Base-by-base conservation (phyloP, 2,888 invertebrate species). In the Hartigia nigra region DNA sequence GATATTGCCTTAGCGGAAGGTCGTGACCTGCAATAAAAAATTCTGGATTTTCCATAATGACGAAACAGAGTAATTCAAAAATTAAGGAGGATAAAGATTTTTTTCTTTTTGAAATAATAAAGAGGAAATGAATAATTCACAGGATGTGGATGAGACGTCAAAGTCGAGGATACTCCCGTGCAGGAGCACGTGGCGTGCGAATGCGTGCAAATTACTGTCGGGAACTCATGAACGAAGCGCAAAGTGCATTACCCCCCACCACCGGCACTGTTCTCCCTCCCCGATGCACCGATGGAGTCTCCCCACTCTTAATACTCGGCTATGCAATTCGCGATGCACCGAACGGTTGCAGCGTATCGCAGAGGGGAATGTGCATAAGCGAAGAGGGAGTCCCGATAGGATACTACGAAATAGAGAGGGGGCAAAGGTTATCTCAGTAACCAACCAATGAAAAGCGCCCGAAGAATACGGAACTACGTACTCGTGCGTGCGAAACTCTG, bases 201-300 rank as follows among this genome's bases (percentile, higher is more conserved):
- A 88, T 88, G 86, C 88, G 87, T 84, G 87, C 82, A 83, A 88
- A 88, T 89, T 87, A 88, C 88, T 70, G 72, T 31, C 32, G 14
- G 31, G 11, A 23, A 70, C 72, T 70, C 72, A 32, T 32, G 72
- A 70, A 70, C 72, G 31, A 12, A 69, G 74, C 36, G 78, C 74
- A 85, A 89, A 88, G 85, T 88, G 90, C 88, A 90, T 90, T 89
- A 84, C 88, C 87, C 88, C 88, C 89, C 87, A 87, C 85, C 78
- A 77, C 82, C 82, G 82, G 81, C 81, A 75, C 78, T 81, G 78
- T 78, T 81, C 84, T 80, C 80, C 81, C 84, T 81, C 81, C 81
- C 80, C 78, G 72, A 32, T 70, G 72, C 82, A 77, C 76, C 78
- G 78, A 79, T 70, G 72, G 72, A 79, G 78, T 81, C 81, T 79